phyloP scores from a whole-genome alignment of 2,888 invertebrate genomes.

The Drosophila basisetae region DNA sequence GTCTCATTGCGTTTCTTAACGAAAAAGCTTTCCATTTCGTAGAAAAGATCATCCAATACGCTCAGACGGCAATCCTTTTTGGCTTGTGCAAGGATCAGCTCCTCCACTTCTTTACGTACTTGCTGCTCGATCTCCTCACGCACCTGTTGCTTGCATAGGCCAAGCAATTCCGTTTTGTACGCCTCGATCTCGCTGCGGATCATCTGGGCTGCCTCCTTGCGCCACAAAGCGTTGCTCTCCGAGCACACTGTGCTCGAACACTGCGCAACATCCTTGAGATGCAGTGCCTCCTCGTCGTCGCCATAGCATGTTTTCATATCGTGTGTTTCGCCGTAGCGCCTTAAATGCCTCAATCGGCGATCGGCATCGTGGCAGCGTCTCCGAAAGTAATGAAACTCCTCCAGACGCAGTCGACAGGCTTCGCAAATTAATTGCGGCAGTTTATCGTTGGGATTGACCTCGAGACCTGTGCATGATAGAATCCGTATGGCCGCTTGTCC shows the following conservation, averaged over 20 bases:
- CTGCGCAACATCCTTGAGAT: slow-evolving; percentile 42
- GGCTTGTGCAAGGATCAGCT: slow-evolving; percentile 38
- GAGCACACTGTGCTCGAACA: slow-evolving; percentile 52
- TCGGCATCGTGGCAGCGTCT: slow-evolving; percentile 66
- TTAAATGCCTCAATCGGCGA: slow-evolving; percentile 36
- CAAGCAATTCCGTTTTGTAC: slow-evolving; percentile 55
- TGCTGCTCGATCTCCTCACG: slow-evolving; percentile 67
- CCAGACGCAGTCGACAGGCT: slow-evolving; percentile 59
- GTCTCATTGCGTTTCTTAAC: slow-evolving; percentile 59
- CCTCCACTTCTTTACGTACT: slow-evolving; percentile 56
- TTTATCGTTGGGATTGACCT: slow-evolving; percentile 52
- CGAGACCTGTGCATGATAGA: slow-evolving; percentile 56
- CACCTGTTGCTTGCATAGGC: slow-evolving; percentile 55
- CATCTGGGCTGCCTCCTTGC: slow-evolving; percentile 47
- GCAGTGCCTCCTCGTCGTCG: slow-evolving; percentile 23
- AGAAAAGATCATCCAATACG: slow-evolving; percentile 62
- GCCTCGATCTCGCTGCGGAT: slow-evolving; percentile 57
- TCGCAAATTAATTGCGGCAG: slow-evolving; percentile 60
- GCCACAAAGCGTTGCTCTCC: slow-evolving; percentile 64
- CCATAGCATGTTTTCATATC: background rate
- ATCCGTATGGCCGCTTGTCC: slow-evolving; percentile 32
- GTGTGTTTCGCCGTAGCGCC: background rate
- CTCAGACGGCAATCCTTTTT: slow-evolving; percentile 44
- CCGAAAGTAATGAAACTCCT: slow-evolving; percentile 64
- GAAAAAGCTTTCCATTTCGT: slow-evolving; percentile 61